Percentiles rank a stretch among this genome's conserved stretches.
phyloP scores from a whole-genome alignment of 2,797 vertebrate species.

The Coccyzus lansbergi region DNA sequence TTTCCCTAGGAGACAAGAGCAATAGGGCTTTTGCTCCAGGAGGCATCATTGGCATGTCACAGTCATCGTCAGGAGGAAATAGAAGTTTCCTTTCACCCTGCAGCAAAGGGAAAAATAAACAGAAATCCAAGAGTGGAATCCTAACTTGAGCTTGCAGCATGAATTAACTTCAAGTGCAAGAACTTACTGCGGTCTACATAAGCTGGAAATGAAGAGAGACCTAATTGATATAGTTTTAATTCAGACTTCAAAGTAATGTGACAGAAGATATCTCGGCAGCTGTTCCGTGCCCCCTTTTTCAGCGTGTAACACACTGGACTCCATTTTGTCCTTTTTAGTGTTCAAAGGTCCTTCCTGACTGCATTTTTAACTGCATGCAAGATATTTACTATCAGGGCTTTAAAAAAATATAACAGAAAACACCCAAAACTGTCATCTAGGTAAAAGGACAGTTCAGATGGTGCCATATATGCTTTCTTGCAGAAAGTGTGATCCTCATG shows the following conservation, averaged over 20 bases:
- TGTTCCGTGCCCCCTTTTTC: background rate
- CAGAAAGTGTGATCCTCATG: background rate
- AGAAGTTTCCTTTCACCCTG: background rate
- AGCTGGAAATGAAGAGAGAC: background rate
- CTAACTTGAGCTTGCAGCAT: background rate
- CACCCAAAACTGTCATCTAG: background rate
- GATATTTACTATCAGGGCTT: background rate
- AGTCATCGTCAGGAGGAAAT: background rate
- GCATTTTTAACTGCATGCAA: background rate
- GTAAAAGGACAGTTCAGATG: background rate
- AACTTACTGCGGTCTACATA: background rate
- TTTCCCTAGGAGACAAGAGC: background rate
- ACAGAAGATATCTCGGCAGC: background rate
- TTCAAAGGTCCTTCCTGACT: background rate
- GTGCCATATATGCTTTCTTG: background rate
- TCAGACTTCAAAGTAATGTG: background rate
- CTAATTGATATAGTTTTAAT: background rate
- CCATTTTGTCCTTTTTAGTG: background rate
- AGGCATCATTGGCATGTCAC: background rate
- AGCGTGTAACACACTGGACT: background rate
- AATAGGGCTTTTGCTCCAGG: background rate
- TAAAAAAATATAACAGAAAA: background rate
- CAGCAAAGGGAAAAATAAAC: background rate
- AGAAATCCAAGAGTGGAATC: background rate
- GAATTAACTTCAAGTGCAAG: background rate